Conservation (phyloP, 2,113 vertebrate species). For the Limnothrissa miodon region DNA sequence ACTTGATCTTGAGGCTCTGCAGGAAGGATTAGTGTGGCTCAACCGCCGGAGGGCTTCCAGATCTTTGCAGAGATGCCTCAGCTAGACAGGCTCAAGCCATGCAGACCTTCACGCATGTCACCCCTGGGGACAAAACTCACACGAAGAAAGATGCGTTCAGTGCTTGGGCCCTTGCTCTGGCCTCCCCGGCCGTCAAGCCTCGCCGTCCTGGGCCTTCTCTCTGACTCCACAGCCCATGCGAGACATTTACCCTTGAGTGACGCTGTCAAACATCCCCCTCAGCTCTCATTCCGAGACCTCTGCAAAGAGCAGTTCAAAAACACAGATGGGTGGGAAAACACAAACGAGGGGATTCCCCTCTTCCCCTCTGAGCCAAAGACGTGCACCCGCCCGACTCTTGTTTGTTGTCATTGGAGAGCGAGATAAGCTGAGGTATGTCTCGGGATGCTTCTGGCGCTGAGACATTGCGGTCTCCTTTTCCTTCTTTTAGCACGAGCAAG, state of each 20-base stretch:
- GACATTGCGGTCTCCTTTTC: conserved; percentile 32
- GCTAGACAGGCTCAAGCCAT: not conserved
- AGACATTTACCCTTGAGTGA: not conserved
- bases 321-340: conserved; percentile 54
- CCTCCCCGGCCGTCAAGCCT: not conserved
- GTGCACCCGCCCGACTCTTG: conserved; percentile 45
- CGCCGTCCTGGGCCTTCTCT: not conserved
- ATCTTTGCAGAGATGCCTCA: not conserved
- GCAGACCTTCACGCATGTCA: not conserved
- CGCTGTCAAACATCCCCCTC: not conserved
- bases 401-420: conserved; percentile 51
- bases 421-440: conserved; percentile 47
- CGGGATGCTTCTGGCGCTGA: conserved; percentile 39
- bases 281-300: conserved; percentile 42
- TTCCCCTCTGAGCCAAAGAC: conserved; percentile 49
- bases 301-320: conserved; percentile 65
- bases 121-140: conserved; percentile 13
- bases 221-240: not conserved
- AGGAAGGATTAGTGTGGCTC: not conserved
- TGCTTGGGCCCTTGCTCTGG: not conserved
- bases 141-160: not conserved
- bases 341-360: conserved; percentile 58
- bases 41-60: not conserved
- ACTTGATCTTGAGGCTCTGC: not conserved
- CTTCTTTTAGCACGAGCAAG: not conserved